Base-by-base conservation (phyloP, 2,113 vertebrate species). In the Mionectes macconnelli region DNA sequence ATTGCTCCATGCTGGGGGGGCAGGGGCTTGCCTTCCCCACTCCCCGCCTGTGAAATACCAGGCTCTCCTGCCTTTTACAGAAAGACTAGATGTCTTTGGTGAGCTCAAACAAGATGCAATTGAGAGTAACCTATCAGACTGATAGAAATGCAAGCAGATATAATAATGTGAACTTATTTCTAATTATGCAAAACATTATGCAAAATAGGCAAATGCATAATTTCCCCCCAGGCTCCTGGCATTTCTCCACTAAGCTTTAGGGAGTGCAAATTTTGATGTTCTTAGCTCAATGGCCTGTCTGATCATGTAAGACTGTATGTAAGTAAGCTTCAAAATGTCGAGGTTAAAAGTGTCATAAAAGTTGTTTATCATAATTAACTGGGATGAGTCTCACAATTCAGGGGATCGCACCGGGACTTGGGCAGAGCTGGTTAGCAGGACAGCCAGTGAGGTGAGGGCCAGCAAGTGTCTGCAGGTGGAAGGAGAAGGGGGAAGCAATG, bases 81-180 rank as follows among this genome's bases (percentile, higher is more conserved):
- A 63, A 90, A 77, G 15, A 56, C 14, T 25, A n/a, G 47, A 78
- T 52, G 80, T 94, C 85, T 92, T 77, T 35, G 22, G 73, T 93
- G 52, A 93, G 67, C 40, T 86, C 69, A 14, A 35, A 77, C 57
- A 80, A 89, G 66, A 89, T n/a, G 30, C 27, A 60, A 52, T 81
- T 91, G 66, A 64, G 73, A 75, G 73, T 91, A 84, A 93, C 77
- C 87, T 91, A 90, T 95, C 64, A 87, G 68, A 74, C 63, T 83
- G 86, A 94, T 95, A 95, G 63, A 96, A 93, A 94, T 83, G 68
- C 66, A 87, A 94, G 76, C 64, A 95, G 77, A 88, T 94, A 62
- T 18, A 84, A 79, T 15, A 63, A 52, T 50, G 39, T 44, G 31
- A 92, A 87, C 18, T 72, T 87, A 87, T 95, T 96, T 91, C 66